These are phyloP conservation scores for Alviniconcha marisindica DNA, from an alignment of 1,140 invertebrate genomes.

Conservation along the genomic window DNA sequence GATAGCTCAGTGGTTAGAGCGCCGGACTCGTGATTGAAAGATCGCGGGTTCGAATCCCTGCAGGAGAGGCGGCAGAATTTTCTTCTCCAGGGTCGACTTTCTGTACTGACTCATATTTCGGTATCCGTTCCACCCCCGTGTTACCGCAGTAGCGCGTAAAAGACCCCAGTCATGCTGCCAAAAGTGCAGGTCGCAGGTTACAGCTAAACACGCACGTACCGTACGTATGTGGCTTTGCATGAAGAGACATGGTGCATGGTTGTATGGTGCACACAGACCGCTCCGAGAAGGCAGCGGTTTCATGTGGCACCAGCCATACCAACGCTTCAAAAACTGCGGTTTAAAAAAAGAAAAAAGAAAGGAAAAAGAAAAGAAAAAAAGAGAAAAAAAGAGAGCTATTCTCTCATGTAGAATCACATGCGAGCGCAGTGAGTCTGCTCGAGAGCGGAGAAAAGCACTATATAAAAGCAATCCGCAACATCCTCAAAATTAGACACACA, in stretches of 20 bases:
- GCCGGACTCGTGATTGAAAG: no score
- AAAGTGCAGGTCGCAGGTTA: background rate
- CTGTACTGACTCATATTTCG: no score
- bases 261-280: background rate
- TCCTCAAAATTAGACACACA: no score
- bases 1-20: no score
- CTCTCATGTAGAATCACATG: background rate
- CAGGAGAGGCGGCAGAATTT: no score
- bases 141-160: no score
- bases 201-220: background rate
- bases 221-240: no score
- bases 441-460: background rate
- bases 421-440: background rate
- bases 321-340: background rate
- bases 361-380: background rate
- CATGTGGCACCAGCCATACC: background rate
- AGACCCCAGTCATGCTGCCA: no score
- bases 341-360: no score
- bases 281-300: background rate
- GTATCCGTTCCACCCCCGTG: no score
- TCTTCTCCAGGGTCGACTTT: no score
- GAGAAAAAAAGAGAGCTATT: background rate
- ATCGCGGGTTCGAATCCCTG: no score
- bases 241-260: background rate
- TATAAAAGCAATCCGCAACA: background rate